Conservation (phyloP, 2,888 invertebrate genomes). For the Cephus pygmeus region DNA sequence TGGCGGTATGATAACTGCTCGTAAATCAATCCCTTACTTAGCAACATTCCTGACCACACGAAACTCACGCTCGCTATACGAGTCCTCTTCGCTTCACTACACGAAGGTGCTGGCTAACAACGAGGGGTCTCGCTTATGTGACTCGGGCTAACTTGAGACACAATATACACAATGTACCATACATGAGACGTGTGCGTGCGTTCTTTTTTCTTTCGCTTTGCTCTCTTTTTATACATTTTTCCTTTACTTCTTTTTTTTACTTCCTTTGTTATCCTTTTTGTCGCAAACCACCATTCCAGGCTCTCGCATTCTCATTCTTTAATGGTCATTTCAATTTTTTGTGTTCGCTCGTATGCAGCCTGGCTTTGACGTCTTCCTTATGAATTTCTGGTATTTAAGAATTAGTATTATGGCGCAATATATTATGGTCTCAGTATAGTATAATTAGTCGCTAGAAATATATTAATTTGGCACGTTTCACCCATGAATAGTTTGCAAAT, state of each 20-base stretch:
- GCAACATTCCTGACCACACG: slow-evolving; percentile 40
- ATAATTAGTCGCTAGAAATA: not conserved
- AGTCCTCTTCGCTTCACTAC: not conserved
- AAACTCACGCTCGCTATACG: slow-evolving; percentile 23
- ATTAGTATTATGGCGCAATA: not conserved
- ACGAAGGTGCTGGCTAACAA: slow-evolving; percentile 2
- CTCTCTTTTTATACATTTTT: not conserved
- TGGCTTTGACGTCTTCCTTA: not conserved
- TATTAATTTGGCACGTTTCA: not conserved
- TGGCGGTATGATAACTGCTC: slow-evolving; percentile 47
- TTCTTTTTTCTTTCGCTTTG: slow-evolving; percentile 20
- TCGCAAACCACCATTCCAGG: not conserved
- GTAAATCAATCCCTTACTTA: slow-evolving; percentile 50
- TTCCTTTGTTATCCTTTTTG: slow-evolving; percentile 65
- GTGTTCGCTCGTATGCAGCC: not conserved
- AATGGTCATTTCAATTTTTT: slow-evolving; percentile 36
- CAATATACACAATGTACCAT: slow-evolving; percentile 5
- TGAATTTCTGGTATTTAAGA: not conserved
- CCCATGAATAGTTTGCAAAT: not conserved
- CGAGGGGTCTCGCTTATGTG: not conserved
- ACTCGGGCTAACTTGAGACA: not conserved
- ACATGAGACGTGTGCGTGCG: slow-evolving; percentile 3
- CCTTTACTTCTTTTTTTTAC: slow-evolving; percentile 62
- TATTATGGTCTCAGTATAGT: too few species aligned
- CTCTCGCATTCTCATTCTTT: not conserved